Evolutionary conservation across 2,888 invertebrate genomes (phyloP).

Genomic region (Drosophila merina): DNA sequence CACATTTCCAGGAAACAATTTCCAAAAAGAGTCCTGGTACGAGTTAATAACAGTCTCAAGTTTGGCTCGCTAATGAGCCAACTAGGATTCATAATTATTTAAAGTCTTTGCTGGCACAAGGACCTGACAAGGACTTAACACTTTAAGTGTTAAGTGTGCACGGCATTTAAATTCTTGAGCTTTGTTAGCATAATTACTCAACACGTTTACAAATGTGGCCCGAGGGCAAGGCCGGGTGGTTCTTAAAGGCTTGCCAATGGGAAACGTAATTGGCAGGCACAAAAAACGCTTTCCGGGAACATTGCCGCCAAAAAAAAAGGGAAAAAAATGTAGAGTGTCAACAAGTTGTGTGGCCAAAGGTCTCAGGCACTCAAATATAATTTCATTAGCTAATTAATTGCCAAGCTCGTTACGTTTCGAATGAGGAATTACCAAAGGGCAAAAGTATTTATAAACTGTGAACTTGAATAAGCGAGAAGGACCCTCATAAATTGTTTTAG

Average conservation of each 20-base stretch:
- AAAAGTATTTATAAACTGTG: conserved; percentile 38
- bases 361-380: conserved; percentile 49
- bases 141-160: conserved; percentile 25
- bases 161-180: conserved; percentile 61
- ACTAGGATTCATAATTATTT: conserved; percentile 65
- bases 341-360: conserved; percentile 41
- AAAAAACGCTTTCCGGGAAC: conserved; percentile 28
- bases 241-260: conserved; percentile 36
- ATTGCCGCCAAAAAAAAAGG: conserved; percentile 26
- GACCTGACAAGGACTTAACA: conserved; percentile 28
- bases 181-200: conserved; percentile 55
- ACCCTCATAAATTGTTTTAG: conserved; percentile 40
- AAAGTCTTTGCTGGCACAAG: conserved; percentile 42
- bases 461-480: conserved; percentile 33
- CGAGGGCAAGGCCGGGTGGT: conserved; percentile 29
- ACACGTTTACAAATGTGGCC: conserved; percentile 29
- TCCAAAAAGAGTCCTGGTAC: neutral
- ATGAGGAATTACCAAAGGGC: conserved; percentile 31
- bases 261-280: conserved; percentile 37
- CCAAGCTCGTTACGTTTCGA: conserved; percentile 33
- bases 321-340: conserved; percentile 26
- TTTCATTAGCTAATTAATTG: conserved; percentile 75
- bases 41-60: neutral
- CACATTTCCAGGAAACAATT: too few relatives aligned
- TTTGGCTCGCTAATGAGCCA: conserved; percentile 47